Base-by-base conservation (phyloP, 2,888 invertebrate genomes). In the Eristalis tenax region DNA sequence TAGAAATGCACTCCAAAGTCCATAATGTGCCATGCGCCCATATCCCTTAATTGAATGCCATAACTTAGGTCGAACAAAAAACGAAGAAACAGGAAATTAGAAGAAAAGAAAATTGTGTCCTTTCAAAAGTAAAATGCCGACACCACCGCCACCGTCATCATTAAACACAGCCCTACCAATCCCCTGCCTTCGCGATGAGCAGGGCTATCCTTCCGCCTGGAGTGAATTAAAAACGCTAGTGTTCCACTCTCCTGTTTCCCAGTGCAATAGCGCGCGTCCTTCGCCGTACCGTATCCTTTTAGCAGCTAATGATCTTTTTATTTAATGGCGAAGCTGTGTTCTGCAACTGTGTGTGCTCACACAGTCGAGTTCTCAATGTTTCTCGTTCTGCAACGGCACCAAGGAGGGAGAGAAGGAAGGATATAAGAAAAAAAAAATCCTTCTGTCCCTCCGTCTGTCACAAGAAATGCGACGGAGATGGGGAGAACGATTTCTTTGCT, bases 251-350 rank as follows among this genome's bases (percentile, higher is more conserved):
- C 75, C 59, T 61, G 59, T 32, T 50, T 35, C 65, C 28, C 66
- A 59, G 50, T 78, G 43, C 59, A 59, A 59, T 59, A 28, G 59
- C 15, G 57, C 40, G 40, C 66, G 15, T 38, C 59, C 59, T 13
- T 13, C 23, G 35, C 74, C 64, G 65, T 83, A 26, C 74, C 64
- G 70, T 83, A 83, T 86, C 75, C 86, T 78, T 86, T 65, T 63
- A 74, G 83, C 38, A 83, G 86, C 83, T 86, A 86, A 86, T 86
- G 86, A 86, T 86, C 78, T 83, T 83, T 83, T 83, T 83, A 69
- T 50, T 78, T 86, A 56, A 83, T 63, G 32, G 70, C 50, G 63
- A 76, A 75, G 57, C 69, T 69, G 74, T 74, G 38, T 50, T 50
- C 50, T 28, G 59, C 59, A 59, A 23, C 15, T 59, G 59, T 59